Conservation (phyloP, 2,113 vertebrate species). For the Nothocercus julius region DNA sequence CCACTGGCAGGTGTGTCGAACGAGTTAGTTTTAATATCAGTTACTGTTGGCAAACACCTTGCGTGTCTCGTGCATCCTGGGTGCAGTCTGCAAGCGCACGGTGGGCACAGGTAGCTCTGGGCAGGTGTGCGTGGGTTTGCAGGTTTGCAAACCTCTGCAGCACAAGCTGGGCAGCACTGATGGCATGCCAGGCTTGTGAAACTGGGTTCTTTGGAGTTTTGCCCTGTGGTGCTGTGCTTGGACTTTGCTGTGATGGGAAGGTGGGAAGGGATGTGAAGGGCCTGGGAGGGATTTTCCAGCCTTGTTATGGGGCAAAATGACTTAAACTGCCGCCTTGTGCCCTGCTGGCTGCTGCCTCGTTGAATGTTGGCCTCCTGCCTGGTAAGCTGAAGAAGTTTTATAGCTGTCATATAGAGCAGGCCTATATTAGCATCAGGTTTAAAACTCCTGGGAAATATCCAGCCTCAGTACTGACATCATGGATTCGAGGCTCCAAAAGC, state of each 20-base stretch:
- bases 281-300: background rate
- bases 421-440: slow-evolving; percentile 57
- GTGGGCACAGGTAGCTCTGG: background rate
- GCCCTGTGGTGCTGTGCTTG: too few species aligned
- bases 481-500: slow-evolving; percentile 57
- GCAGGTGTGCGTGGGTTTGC: background rate
- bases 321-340: background rate
- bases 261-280: accelerated
- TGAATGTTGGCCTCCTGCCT: slow-evolving; percentile 56
- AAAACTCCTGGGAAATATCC: slow-evolving; percentile 57
- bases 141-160: background rate
- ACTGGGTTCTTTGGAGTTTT: accelerated
- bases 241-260: background rate
- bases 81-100: background rate
- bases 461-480: slow-evolving; percentile 60
- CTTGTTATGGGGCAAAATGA: background rate
- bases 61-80: background rate
- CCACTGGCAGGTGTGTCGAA: background rate
- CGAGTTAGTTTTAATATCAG: background rate
- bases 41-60: background rate
- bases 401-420: slow-evolving; percentile 60
- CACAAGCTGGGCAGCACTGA: background rate
- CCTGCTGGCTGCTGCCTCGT: background rate
- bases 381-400: slow-evolving; percentile 32
- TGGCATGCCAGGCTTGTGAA: background rate